Evolutionary conservation across 2,888 invertebrate genomes (phyloP), one percentile per base, ranked within the genome.

Genomic region (Diarsia mendica): DNA sequence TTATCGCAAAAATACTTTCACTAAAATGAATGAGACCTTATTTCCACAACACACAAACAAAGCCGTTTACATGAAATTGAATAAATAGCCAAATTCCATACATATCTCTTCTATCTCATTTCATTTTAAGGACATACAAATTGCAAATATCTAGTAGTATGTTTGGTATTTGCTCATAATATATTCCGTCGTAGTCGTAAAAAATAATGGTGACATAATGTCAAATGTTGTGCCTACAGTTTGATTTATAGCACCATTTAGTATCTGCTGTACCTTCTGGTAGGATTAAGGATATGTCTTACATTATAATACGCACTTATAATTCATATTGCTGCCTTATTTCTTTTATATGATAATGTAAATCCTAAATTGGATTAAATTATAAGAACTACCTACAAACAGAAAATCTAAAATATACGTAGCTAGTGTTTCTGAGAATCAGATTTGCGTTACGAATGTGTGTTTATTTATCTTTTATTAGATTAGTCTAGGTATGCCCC

Each of bases 151-250:
- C 55, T 81, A 55, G 66, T n/a, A 73, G 67, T 71, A 49, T 64
- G 46, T 72, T 68, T 44, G 64, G 61, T 72, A 72, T 69, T 77
- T 60, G 61, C 55, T 67, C 63, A 60, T 71, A 72, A 60, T 71
- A 72, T 79, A 72, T 75, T 60, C 44, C 63, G 69, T 39, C 69
- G 60, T 49, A 55, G 53, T 72, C 71, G 60, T 83, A 82, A 82
- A 82, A 78, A 82, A 69, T 82, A 82, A 82, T 78, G 72, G 72
- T 75, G 82, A 83, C 81, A 84, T 78, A 75, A 81, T 78, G 84
- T 78, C 83, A 84, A 84, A 84, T 84, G 82, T 78, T 72, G 75
- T 83, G 64, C 66, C 61, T 78, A 78, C 78, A 70, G 39, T 78
- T 78, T 84, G 82, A 84, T 84, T 84, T 84, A 84, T 82, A 63